Evolutionary conservation across 2,888 invertebrate species (phyloP).

Genomic region (Pyrgus malvae): DNA sequence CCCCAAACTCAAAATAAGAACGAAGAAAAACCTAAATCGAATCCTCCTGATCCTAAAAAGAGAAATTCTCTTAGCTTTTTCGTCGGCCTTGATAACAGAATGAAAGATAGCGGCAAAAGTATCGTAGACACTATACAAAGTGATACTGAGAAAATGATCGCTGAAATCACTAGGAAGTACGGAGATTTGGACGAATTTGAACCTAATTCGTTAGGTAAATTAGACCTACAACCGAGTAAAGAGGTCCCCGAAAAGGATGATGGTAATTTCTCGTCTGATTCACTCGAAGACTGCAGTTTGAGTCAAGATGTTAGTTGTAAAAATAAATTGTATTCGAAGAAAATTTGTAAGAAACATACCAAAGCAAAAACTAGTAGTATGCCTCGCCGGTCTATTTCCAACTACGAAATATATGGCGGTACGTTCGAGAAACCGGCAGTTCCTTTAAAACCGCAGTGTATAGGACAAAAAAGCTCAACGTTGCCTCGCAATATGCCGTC

Average conservation of each 20-base stretch:
- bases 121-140: constrained; percentile 83
- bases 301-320: constrained; percentile 77
- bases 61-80: constrained; percentile 85
- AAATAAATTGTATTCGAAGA: constrained; percentile 77
- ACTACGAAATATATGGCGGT: constrained; percentile 86
- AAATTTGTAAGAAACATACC: constrained; percentile 77
- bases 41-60: constrained; percentile 73
- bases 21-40: constrained; percentile 49
- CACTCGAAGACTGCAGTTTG: constrained; percentile 86
- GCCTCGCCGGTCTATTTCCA: constrained; percentile 87
- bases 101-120: constrained; percentile 69
- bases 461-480: constrained; percentile 73
- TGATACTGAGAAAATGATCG: constrained; percentile 85
- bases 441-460: constrained; percentile 62
- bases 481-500: constrained; percentile 78
- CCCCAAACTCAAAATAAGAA: constrained; percentile 48
- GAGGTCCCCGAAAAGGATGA: constrained; percentile 77
- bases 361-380: constrained; percentile 60
- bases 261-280: constrained; percentile 90
- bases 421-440: constrained; percentile 66
- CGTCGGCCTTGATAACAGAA: constrained; percentile 79
- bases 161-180: constrained; percentile 84
- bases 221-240: constrained; percentile 68
- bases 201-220: constrained; percentile 52
- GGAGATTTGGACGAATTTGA: constrained; percentile 82